These are phyloP conservation scores for Drosophila parthenogenetica DNA, from an alignment of 2,888 invertebrate species.

Conservation along the genomic window DNA sequence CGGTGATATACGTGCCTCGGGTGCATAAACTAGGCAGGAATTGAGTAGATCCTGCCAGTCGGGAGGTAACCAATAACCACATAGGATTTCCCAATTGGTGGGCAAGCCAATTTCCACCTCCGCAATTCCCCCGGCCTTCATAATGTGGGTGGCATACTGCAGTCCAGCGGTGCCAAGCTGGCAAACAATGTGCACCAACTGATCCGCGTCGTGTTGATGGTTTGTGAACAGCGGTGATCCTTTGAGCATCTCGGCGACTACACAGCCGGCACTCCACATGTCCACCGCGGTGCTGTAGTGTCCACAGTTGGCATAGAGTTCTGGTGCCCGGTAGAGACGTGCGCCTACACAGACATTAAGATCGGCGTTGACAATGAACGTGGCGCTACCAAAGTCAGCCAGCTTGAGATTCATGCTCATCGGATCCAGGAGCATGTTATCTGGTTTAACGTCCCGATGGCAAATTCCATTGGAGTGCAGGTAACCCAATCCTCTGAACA, in stretches of 20 bases:
- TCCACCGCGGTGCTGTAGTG: conserved; percentile 97
- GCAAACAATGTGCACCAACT: conserved; percentile 99
- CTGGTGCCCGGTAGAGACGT: conserved; percentile 98
- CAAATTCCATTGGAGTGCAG: conserved; percentile 99
- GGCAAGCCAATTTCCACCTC: conserved; percentile 86
- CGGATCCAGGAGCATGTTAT: conserved; percentile 98
- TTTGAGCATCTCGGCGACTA: conserved; percentile 97
- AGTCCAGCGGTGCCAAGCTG: conserved; percentile 98
- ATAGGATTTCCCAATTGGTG: conserved; percentile 99
- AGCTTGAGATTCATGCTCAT: conserved; percentile 98
- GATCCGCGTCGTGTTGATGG: conserved; percentile 97
- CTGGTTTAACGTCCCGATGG: conserved; percentile 99
- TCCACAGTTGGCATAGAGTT: conserved; percentile 99
- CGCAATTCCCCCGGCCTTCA: not conserved
- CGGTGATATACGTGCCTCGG: conserved; percentile 96
- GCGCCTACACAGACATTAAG: conserved; percentile 99
- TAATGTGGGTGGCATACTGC: conserved; percentile 87
- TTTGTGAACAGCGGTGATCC: conserved; percentile 99
- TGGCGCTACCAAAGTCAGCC: conserved; percentile 99
- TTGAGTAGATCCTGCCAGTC: conserved; percentile 95
- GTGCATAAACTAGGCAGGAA: conserved; percentile 97
- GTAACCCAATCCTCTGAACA: conserved; percentile 99
- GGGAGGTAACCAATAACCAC: conserved; percentile 94
- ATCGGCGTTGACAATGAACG: conserved; percentile 93
- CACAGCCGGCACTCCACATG: conserved; percentile 99